Evolutionary conservation across 2,113 vertebrate species (phyloP).

Genomic region (Notechis scutatus): DNA sequence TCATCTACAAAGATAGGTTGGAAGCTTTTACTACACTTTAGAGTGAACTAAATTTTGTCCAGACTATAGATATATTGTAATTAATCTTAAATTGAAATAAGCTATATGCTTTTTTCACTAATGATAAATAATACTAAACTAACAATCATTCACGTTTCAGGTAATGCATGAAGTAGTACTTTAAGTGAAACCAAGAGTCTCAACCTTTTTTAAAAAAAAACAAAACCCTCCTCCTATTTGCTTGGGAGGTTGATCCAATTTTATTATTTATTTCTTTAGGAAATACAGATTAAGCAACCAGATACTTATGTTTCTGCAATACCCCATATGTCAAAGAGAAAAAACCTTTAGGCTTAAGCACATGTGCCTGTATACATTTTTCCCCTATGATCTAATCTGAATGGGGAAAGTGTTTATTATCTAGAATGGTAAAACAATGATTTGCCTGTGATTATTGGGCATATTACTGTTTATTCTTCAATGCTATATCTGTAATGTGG

Average conservation of each 20-base stretch:
- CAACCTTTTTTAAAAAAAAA: background rate
- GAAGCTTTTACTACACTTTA: background rate
- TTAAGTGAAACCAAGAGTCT: background rate
- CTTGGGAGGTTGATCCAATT: conserved; percentile 37
- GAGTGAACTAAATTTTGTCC: background rate
- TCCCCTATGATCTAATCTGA: background rate
- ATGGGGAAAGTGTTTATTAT: background rate
- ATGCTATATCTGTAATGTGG: background rate
- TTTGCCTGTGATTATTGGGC: background rate
- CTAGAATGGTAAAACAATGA: background rate
- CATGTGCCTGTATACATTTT: background rate
- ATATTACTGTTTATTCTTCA: background rate
- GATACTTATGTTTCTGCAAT: background rate
- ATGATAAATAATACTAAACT: background rate
- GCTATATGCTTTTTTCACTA: background rate
- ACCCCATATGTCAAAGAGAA: background rate
- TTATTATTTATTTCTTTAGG: conserved; percentile 16
- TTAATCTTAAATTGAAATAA: background rate
- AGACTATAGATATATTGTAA: background rate
- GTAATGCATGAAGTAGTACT: background rate
- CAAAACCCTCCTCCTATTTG: conserved; percentile 2
- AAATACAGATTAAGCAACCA: conserved; percentile 20
- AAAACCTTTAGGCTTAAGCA: background rate
- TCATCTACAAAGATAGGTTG: background rate
- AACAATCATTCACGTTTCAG: background rate